phyloP scores from a whole-genome alignment of 2,888 invertebrate species.

The Heliconius ethilla region DNA sequence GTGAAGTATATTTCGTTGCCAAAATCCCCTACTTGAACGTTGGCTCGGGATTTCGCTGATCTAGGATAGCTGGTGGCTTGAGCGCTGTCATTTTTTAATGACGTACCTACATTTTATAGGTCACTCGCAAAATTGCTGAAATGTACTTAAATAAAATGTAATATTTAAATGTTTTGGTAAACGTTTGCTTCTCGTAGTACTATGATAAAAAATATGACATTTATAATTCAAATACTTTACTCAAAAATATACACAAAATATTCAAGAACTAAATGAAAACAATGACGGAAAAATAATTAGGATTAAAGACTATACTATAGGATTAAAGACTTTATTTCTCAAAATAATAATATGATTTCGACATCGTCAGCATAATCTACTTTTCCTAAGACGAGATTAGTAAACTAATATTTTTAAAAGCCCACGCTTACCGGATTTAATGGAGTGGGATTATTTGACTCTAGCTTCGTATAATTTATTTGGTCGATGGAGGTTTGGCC shows the following conservation, averaged over 20 bases:
- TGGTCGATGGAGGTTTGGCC: slow-evolving; percentile 52
- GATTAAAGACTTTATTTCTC: neutral
- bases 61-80: slow-evolving; percentile 27
- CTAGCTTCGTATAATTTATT: slow-evolving; percentile 71
- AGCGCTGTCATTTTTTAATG: slow-evolving; percentile 27
- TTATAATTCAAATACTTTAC: neutral
- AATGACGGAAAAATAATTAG: neutral
- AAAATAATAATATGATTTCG: slow-evolving; percentile 17
- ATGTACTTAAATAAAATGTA: neutral
- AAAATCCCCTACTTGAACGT: slow-evolving; percentile 61
- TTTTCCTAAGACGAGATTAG: slow-evolving; percentile 57
- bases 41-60: slow-evolving; percentile 45
- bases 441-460: slow-evolving; percentile 68
- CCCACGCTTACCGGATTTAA: slow-evolving; percentile 70
- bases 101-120: slow-evolving; percentile 11
- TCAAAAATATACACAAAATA: too few relatives aligned
- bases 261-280: neutral
- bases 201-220: neutral
- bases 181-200: neutral
- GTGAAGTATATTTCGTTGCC: slow-evolving; percentile 49
- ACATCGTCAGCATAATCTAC: slow-evolving; percentile 24
- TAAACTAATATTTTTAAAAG: slow-evolving; percentile 74
- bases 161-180: neutral
- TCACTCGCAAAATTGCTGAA: slow-evolving; percentile 7
- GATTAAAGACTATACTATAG: neutral